These are phyloP conservation scores for Aporrectodea caliginosa DNA, from an alignment of 1,140 invertebrate species.

Conservation along the genomic window DNA sequence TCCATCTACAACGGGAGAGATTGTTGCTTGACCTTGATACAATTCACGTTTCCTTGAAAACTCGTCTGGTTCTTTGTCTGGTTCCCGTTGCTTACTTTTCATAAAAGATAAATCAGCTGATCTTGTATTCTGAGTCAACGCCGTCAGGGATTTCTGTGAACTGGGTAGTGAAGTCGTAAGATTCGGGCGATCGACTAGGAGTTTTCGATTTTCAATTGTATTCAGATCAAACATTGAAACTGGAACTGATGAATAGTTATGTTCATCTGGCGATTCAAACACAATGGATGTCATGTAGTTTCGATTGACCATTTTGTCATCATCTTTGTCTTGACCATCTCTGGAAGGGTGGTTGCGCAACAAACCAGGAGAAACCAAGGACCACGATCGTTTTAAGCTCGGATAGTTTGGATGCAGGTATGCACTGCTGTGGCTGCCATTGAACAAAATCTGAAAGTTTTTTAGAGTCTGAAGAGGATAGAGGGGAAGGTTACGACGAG, in stretches of 20 bases:
- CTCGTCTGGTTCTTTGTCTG: too few species aligned
- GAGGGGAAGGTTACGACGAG: not conserved
- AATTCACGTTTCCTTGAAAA: too few species aligned
- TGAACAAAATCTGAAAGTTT: not conserved
- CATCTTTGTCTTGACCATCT: not conserved
- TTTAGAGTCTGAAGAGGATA: not conserved
- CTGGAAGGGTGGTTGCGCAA: not conserved
- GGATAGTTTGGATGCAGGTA: not conserved
- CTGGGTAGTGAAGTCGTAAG: not conserved
- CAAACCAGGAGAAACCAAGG: not conserved
- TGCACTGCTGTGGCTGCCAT: not conserved
- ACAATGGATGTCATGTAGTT: not conserved
- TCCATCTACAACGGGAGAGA: too few species aligned
- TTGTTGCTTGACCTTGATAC: too few species aligned
- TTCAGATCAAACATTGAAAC: not conserved
- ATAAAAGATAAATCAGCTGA: too few species aligned
- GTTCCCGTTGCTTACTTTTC: too few species aligned
- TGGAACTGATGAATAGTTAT: not conserved
- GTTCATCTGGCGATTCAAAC: not conserved
- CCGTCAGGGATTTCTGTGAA: not conserved
- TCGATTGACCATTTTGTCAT: not conserved
- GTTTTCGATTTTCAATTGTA: not conserved
- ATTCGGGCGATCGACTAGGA: not conserved
- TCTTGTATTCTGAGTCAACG: too few species aligned
- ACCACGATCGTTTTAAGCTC: not conserved